Percentiles rank a stretch among this genome's conserved stretches.
These are phyloP conservation scores for Meleagris gallopavo DNA, from an alignment of 2,113 vertebrate genomes.

Conservation along the genomic window DNA sequence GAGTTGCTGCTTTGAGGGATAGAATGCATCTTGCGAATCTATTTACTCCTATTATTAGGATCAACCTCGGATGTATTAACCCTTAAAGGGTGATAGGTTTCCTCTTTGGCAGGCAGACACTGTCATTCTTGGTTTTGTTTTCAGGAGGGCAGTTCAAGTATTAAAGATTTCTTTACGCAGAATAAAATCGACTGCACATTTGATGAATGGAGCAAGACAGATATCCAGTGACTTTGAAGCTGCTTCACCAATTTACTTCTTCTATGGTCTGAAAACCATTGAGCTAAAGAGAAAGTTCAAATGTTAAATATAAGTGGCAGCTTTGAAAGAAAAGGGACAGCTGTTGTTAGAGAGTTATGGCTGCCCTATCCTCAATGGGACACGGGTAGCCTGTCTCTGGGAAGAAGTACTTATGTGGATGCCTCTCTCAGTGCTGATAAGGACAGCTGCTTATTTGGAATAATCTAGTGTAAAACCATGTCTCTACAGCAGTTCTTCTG, in stretches of 20 bases:
- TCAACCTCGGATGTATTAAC: not conserved
- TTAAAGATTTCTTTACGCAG: not conserved
- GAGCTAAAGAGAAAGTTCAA: not conserved
- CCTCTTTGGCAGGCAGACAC: not conserved
- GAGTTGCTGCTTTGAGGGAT: not conserved
- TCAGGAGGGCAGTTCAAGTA: not conserved
- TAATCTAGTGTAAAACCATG: fast-evolving
- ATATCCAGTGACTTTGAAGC: not conserved
- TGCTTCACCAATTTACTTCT: not conserved
- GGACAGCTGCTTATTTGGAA: not conserved
- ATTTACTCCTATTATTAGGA: not conserved
- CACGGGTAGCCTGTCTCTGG: not conserved
- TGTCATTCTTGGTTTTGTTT: not conserved
- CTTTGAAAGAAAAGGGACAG: not conserved
- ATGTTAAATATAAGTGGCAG: not conserved
- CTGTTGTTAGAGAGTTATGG: not conserved
- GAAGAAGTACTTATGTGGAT: fast-evolving
- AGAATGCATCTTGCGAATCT: not conserved
- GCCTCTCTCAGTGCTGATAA: not conserved
- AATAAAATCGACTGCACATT: not conserved
- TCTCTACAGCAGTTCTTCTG: not conserved
- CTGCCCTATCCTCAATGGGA: not conserved
- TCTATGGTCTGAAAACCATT: not conserved
- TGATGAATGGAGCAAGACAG: not conserved
- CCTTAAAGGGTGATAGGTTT: not conserved